phyloP scores from a whole-genome alignment of 2,888 invertebrate species.

The Drosophila merina region DNA sequence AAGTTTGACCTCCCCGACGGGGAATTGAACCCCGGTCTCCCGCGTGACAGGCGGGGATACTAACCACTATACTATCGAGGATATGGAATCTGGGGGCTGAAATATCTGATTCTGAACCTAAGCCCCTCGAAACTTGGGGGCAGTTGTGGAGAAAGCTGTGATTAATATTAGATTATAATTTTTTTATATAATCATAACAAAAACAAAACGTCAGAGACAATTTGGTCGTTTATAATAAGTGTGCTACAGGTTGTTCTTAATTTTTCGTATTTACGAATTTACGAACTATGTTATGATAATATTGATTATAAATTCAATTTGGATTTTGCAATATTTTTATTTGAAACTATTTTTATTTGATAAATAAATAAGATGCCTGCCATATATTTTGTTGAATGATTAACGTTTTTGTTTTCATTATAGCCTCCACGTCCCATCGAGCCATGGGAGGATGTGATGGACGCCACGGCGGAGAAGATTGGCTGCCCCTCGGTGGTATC shows the following conservation, averaged over 20 bases:
- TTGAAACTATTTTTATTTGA: too few relatives aligned
- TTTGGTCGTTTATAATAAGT: too few relatives aligned
- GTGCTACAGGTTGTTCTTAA: too few relatives aligned
- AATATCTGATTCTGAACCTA: neutral
- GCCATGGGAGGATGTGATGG: constrained; percentile 80
- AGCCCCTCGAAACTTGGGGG: neutral
- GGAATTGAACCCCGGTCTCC: constrained; percentile 45
- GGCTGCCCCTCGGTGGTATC: constrained; percentile 81
- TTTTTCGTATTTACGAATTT: too few relatives aligned
- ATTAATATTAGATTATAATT: constrained; percentile 10
- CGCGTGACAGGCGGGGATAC: constrained; percentile 47
- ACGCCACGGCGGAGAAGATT: constrained; percentile 79
- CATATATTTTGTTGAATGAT: too few relatives aligned
- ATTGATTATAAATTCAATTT: too few relatives aligned
- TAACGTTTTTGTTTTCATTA: neutral
- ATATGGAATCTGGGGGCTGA: neutral
- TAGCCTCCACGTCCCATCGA: constrained; percentile 81
- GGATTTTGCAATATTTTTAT: too few relatives aligned
- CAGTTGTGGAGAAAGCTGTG: neutral
- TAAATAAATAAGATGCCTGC: too few relatives aligned
- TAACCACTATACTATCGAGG: constrained; percentile 47
- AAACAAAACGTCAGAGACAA: too few relatives aligned
- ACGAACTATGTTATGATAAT: too few relatives aligned
- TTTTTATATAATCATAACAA: neutral
- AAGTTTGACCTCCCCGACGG: constrained; percentile 36